Conservation (phyloP, 2,797 vertebrate genomes). For the Streptopelia turtur region DNA sequence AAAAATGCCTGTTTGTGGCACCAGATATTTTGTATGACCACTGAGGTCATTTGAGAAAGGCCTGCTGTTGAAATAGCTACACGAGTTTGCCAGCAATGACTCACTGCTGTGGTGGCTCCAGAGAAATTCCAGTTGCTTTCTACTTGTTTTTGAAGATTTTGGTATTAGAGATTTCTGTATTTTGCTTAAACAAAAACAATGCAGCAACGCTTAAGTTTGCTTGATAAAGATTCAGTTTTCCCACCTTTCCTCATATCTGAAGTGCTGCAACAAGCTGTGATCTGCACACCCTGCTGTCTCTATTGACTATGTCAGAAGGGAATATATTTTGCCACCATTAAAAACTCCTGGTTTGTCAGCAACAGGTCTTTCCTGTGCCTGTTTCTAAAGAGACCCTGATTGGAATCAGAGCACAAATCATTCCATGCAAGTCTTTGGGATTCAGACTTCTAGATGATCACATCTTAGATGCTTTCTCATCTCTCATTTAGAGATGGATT, state of each 20-base stretch:
- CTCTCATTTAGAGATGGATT: background rate
- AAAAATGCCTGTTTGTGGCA: conserved; percentile 48
- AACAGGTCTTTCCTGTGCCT: background rate
- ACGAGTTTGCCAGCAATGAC: conserved; percentile 55
- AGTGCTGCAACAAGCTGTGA: background rate
- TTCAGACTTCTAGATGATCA: background rate
- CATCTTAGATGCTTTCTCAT: background rate
- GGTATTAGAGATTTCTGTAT: background rate
- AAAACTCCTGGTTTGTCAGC: background rate
- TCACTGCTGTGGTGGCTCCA: background rate
- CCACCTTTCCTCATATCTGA: background rate
- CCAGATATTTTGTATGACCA: conserved; percentile 34
- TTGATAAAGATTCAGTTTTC: background rate
- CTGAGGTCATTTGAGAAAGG: conserved; percentile 48
- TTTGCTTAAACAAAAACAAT: background rate
- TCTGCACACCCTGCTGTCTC: background rate
- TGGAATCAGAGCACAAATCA: background rate
- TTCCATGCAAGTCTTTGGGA: background rate
- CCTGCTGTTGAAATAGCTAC: conserved; percentile 38
- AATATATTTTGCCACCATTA: background rate
- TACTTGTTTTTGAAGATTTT: conserved; percentile 33
- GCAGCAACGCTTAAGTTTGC: background rate
- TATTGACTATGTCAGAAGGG: background rate
- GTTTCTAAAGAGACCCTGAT: background rate
- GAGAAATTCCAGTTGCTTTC: conserved; percentile 49